These are phyloP conservation scores for Callionymus lyra DNA, from an alignment of 2,113 vertebrate genomes.

Conservation along the genomic window DNA sequence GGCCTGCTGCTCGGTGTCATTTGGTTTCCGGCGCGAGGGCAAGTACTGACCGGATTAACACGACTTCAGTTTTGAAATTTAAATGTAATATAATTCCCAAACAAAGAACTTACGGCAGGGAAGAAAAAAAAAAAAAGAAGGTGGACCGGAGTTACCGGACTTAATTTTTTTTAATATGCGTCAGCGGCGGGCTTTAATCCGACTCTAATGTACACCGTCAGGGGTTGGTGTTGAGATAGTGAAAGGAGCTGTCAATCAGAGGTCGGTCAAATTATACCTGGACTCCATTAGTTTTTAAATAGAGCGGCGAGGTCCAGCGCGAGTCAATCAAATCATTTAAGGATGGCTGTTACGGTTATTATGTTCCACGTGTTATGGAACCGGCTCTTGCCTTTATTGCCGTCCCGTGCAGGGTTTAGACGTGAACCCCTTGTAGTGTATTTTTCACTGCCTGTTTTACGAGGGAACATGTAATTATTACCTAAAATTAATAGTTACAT, in stretches of 20 bases:
- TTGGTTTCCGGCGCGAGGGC: constrained; percentile 61
- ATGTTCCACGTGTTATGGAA: constrained; percentile 57
- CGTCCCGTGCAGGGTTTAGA: constrained; percentile 11
- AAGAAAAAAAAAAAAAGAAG: background rate
- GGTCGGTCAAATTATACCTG: constrained; percentile 71
- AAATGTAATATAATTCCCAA: constrained; percentile 45
- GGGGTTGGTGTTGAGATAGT: constrained; percentile 72
- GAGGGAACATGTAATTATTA: too few species aligned
- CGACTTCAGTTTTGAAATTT: constrained; percentile 54
- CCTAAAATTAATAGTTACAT: too few species aligned
- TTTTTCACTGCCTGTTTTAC: too few species aligned
- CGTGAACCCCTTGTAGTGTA: too few species aligned
- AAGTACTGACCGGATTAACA: constrained; percentile 50
- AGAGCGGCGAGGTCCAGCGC: constrained; percentile 60
- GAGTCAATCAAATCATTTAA: constrained; percentile 69
- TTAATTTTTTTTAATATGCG: constrained; percentile 73
- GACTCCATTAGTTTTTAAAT: constrained; percentile 72
- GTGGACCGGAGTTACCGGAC: constrained; percentile 49
- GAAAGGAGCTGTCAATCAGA: constrained; percentile 72
- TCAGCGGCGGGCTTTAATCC: constrained; percentile 72
- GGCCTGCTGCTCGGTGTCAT: constrained; percentile 48
- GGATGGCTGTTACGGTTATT: constrained; percentile 61
- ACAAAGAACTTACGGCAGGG: constrained; percentile 12
- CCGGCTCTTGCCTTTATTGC: constrained; percentile 52
- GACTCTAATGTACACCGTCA: constrained; percentile 71